Conservation (phyloP, 2,113 vertebrate species). For the Phrynocephalus versicolor region DNA sequence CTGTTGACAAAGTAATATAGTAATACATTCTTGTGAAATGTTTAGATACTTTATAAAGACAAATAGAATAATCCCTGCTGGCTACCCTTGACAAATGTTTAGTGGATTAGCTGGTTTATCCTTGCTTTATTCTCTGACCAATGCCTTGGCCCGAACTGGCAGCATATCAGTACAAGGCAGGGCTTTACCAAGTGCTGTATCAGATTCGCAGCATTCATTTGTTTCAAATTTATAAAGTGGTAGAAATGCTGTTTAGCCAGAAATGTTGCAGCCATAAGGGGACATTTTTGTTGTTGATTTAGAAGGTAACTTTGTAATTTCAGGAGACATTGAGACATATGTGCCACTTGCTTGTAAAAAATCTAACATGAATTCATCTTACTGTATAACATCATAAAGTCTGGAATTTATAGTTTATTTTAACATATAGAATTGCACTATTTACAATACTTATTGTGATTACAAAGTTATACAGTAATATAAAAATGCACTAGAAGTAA, state of each 20-base stretch:
- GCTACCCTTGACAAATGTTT: too few species aligned
- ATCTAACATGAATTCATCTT: neutral
- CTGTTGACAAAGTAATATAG: neutral
- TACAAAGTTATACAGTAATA: neutral
- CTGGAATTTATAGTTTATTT: neutral
- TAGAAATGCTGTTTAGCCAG: neutral
- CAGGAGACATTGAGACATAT: neutral
- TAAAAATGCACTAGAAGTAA: neutral
- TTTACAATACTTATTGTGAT: neutral
- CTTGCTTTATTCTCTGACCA: neutral
- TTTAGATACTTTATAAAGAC: neutral
- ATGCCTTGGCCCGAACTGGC: neutral
- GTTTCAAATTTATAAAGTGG: neutral
- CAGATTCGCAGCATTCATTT: neutral
- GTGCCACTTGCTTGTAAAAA: neutral
- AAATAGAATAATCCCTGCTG: neutral
- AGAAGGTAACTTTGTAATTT: too few species aligned
- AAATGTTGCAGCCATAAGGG: neutral
- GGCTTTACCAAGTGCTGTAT: neutral
- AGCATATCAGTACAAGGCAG: neutral
- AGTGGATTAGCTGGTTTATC: neutral
- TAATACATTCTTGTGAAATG: neutral
- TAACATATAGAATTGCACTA: neutral
- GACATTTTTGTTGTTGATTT: neutral
- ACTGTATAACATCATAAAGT: neutral